These are phyloP conservation scores for Camponotus pennsylvanicus DNA, from an alignment of 1,140 invertebrate species.

Conservation along the genomic window DNA sequence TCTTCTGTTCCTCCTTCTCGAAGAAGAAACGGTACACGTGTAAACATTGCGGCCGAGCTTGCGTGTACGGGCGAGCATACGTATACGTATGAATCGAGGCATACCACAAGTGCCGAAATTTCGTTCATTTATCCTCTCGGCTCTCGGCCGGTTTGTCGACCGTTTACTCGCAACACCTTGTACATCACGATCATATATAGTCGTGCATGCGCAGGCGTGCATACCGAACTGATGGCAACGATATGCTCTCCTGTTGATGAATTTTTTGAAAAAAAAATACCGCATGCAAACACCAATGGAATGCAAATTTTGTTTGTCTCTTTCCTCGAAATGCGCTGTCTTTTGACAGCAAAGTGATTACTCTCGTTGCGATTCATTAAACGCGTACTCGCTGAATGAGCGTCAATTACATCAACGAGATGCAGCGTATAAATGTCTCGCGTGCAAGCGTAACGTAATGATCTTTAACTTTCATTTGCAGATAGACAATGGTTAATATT, in stretches of 20 bases:
- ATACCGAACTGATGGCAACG: constrained; percentile 2
- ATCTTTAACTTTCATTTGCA: constrained; percentile 11
- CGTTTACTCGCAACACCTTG: constrained; percentile 71
- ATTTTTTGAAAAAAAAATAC: constrained; percentile 38
- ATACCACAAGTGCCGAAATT: constrained; percentile 72
- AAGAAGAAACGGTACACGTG: constrained; percentile 47
- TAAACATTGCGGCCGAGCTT: constrained; percentile 60
- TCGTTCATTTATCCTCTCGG: constrained; percentile 73
- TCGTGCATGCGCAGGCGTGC: not conserved
- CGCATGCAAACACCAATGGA: constrained; percentile 45
- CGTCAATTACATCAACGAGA: constrained; percentile 69
- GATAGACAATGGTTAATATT: not conserved
- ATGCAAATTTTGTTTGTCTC: constrained; percentile 58
- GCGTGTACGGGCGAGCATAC: constrained; percentile 55
- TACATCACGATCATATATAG: constrained; percentile 48
- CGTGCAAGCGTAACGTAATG: constrained; percentile 22
- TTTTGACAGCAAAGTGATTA: constrained; percentile 46
- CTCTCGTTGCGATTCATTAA: constrained; percentile 76
- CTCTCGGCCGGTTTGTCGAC: constrained; percentile 65
- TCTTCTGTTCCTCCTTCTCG: not conserved
- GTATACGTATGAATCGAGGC: constrained; percentile 67
- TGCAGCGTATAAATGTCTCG: constrained; percentile 32
- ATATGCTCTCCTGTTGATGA: constrained; percentile 52
- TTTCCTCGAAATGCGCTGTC: constrained; percentile 15
- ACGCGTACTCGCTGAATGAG: constrained; percentile 57